A percentile compares a stretch with the other conserved stretches of the same genome.
phyloP scores from a whole-genome alignment of 2,888 invertebrate genomes.

The Teleogryllus oceanicus region DNA sequence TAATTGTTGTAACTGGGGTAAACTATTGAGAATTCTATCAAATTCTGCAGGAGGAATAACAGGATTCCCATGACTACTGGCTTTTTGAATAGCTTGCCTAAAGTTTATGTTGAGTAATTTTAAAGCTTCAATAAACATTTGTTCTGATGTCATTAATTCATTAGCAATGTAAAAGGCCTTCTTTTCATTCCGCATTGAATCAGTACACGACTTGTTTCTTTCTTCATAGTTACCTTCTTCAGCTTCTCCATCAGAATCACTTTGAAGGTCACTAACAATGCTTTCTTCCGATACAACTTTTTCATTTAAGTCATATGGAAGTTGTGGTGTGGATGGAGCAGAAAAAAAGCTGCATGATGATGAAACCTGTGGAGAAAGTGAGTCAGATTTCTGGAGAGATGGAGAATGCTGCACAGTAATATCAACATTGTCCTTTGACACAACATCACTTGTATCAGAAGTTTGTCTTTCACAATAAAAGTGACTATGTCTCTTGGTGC shows the following conservation, averaged over 20 bases:
- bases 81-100: conserved; percentile 45
- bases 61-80: conserved; percentile 42
- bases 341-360: neutral
- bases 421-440: conserved; percentile 12
- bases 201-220: conserved; percentile 32
- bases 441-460: neutral
- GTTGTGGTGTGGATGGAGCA: neutral
- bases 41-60: conserved; percentile 50
- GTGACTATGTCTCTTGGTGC: conserved; percentile 38
- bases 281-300: conserved; percentile 37
- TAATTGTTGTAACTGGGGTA: conserved; percentile 53
- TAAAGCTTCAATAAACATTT: conserved; percentile 54
- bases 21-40: conserved; percentile 50
- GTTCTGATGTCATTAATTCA: conserved; percentile 56
- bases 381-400: neutral
- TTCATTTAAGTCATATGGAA: conserved; percentile 19
- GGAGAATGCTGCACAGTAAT: neutral
- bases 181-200: conserved; percentile 41
- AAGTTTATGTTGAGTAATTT: conserved; percentile 54
- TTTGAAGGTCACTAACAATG: conserved; percentile 37
- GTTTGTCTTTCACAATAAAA: conserved; percentile 38
- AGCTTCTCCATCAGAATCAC: conserved; percentile 37
- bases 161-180: conserved; percentile 53
- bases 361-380: no score
- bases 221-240: conserved; percentile 28